Evolutionary conservation across 2,888 invertebrate species (phyloP).

Genomic region (Ptycholaimellus sp.): DNA sequence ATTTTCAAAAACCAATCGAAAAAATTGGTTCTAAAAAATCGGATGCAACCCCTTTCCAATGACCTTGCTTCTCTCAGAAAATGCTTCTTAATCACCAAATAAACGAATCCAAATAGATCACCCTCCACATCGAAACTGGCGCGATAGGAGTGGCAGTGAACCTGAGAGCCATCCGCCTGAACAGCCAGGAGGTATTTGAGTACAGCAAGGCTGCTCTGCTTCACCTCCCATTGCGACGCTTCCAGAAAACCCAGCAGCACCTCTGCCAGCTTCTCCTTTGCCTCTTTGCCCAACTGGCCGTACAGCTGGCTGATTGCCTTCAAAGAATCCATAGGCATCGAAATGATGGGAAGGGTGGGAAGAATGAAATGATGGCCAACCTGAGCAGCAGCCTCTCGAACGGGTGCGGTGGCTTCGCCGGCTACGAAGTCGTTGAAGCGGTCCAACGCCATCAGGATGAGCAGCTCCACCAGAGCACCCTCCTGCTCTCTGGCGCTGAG

Average conservation of each 20-base stretch:
- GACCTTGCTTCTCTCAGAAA: too few relatives aligned
- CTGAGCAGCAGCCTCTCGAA: slow-evolving; percentile 49
- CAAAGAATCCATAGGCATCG: slow-evolving; percentile 1
- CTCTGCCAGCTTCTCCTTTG: slow-evolving; percentile 44
- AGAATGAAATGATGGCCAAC: slow-evolving; percentile 4
- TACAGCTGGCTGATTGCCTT: slow-evolving; percentile 7
- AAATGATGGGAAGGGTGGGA: too few relatives aligned
- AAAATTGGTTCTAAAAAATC: too few relatives aligned
- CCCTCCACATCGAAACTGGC: too few relatives aligned
- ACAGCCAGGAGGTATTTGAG: slow-evolving; percentile 31
- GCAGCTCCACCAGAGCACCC: too few relatives aligned
- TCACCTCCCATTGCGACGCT: slow-evolving; percentile 86
- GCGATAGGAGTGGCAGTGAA: too few relatives aligned
- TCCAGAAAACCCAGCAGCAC: slow-evolving; percentile 48
- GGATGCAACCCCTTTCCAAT: too few relatives aligned
- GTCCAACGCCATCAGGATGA: slow-evolving; percentile 74
- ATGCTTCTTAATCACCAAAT: too few relatives aligned
- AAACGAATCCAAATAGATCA: too few relatives aligned
- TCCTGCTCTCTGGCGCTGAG: too few relatives aligned
- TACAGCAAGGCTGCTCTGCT: slow-evolving; percentile 73
- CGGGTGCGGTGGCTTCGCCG: slow-evolving; percentile 81
- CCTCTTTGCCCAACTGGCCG: slow-evolving; percentile 34
- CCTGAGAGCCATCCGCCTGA: too few relatives aligned
- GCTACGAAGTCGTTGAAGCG: slow-evolving; percentile 86
- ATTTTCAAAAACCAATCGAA: too few relatives aligned